A percentile compares a stretch with the other conserved stretches of the same genome.
Evolutionary conservation across 1,140 invertebrate genomes (phyloP).

Genomic region (Leptopilina boulardi): DNA sequence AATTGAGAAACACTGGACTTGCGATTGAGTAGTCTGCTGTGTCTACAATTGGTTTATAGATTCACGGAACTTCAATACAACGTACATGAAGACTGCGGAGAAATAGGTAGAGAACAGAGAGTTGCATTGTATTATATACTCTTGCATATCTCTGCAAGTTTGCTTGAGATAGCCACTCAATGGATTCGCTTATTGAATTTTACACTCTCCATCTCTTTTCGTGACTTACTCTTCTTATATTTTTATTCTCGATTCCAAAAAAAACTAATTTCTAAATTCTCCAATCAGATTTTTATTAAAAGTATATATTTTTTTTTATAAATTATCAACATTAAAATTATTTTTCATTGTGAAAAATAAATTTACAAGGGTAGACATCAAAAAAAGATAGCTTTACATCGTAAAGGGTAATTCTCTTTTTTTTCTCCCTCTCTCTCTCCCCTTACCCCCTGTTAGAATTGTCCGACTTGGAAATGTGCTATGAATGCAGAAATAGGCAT

Average conservation of each 20-base stretch:
- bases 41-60: conserved; percentile 7
- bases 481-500: conserved; percentile 1
- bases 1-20: conserved; percentile 17
- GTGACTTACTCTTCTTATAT: not conserved
- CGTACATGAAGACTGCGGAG: conserved; percentile 42
- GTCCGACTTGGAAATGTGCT: conserved; percentile 1
- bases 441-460: not conserved
- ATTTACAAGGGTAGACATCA: too few species aligned
- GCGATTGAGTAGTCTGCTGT: conserved; percentile 7
- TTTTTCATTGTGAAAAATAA: conserved; percentile 7
- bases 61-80: not conserved
- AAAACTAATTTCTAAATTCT: conserved; percentile 24
- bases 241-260: conserved; percentile 32
- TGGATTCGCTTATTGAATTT: conserved; percentile 71
- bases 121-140: conserved; percentile 50
- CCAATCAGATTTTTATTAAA: not conserved
- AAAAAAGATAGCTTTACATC: too few species aligned
- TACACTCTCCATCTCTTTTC: conserved; percentile 49
- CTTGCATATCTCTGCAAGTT: conserved; percentile 61
- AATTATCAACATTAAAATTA: too few species aligned
- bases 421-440: too few species aligned
- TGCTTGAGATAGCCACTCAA: conserved; percentile 67
- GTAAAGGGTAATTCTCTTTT: too few species aligned
- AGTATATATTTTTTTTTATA: not conserved
- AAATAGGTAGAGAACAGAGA: conserved; percentile 44